These are phyloP conservation scores for Tachycineta bicolor DNA, from an alignment of 2,113 vertebrate genomes.

Conservation along the genomic window DNA sequence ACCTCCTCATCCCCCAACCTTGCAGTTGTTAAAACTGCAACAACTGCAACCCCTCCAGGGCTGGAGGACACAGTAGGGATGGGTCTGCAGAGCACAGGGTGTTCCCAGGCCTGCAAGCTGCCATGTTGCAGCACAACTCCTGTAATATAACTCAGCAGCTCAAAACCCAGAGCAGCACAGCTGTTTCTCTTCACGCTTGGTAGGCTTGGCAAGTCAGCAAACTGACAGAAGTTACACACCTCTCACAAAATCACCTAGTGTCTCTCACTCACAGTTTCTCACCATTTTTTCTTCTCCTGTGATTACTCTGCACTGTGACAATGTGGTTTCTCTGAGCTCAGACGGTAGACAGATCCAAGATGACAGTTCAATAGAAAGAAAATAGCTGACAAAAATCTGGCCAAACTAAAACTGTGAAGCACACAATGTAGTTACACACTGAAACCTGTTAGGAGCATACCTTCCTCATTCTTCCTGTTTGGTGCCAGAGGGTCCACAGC, in stretches of 20 bases:
- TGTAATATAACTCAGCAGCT: neutral
- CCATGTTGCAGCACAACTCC: neutral
- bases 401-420: neutral
- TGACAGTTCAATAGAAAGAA: neutral
- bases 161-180: neutral
- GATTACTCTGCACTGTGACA: neutral
- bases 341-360: neutral
- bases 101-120: neutral
- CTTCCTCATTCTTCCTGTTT: slow-evolving; percentile 74
- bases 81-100: neutral
- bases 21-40: neutral
- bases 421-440: neutral
- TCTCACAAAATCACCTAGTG: neutral
- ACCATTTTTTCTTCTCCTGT: neutral
- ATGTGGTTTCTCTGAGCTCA: neutral
- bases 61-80: neutral
- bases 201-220: neutral
- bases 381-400: neutral
- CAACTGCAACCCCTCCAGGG: too few species aligned
- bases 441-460: slow-evolving; percentile 47
- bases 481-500: slow-evolving; percentile 82
- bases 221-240: neutral
- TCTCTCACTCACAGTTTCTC: neutral
- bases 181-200: neutral
- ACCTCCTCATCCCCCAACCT: fast-evolving